These are phyloP conservation scores for Habrosyne pyritoides DNA, from an alignment of 2,888 invertebrate genomes.

Conservation along the genomic window DNA sequence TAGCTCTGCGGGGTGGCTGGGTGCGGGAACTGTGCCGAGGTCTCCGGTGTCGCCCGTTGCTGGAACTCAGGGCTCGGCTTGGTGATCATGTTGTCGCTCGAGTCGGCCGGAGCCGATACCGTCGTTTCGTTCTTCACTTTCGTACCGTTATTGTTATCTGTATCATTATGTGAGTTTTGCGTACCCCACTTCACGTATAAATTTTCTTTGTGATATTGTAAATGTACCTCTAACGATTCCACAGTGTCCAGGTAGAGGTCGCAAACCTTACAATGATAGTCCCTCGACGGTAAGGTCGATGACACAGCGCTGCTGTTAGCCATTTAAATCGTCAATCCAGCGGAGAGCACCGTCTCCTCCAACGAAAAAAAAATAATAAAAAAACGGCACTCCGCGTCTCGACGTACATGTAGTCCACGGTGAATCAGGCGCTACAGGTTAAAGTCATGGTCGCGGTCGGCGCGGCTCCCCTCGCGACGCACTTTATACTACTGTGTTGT, in stretches of 20 bases:
- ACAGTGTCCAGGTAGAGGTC: constrained; percentile 89
- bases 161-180: constrained; percentile 82
- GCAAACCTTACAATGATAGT: constrained; percentile 90
- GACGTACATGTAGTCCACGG: constrained; percentile 73
- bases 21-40: constrained; percentile 83
- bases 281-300: constrained; percentile 82
- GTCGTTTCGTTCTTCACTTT: constrained; percentile 85
- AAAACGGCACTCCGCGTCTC: constrained; percentile 68
- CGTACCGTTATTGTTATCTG: constrained; percentile 86
- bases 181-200: constrained; percentile 89
- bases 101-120: constrained; percentile 89
- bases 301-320: constrained; percentile 81
- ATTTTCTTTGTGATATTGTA: constrained; percentile 91
- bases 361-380: constrained; percentile 81
- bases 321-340: constrained; percentile 80
- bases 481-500: constrained; percentile 68
- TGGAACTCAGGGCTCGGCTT: constrained; percentile 85
- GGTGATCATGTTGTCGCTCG: constrained; percentile 87
- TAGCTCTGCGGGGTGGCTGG: constrained; percentile 87
- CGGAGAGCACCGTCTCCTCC: constrained; percentile 78
- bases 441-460: constrained; percentile 64
- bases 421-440: constrained; percentile 72
- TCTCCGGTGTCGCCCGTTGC: constrained; percentile 84
- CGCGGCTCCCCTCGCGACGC: constrained; percentile 53
- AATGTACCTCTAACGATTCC: constrained; percentile 90